These are phyloP conservation scores for Drosophila burlai DNA, from an alignment of 1,140 invertebrate genomes.

Conservation along the genomic window DNA sequence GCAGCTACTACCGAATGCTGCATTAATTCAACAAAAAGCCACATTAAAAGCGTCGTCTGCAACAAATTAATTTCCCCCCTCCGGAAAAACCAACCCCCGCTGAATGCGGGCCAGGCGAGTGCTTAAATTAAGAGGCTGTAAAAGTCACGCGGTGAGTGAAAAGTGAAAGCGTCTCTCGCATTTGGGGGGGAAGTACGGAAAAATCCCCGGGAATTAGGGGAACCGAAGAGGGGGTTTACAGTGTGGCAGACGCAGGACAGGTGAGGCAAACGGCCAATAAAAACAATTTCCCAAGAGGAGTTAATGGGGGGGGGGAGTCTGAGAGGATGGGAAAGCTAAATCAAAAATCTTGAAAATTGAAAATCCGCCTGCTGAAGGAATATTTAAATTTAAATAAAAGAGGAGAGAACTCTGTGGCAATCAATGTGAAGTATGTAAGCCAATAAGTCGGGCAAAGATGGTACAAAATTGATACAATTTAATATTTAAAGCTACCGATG, in stretches of 20 bases:
- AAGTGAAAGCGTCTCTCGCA: slow-evolving; percentile 59
- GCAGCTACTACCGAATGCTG: slow-evolving; percentile 55
- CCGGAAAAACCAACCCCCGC: background rate
- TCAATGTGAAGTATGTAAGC: background rate
- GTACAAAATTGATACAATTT: background rate
- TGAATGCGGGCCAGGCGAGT: slow-evolving; percentile 36
- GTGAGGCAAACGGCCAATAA: slow-evolving; percentile 80
- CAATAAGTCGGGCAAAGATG: background rate
- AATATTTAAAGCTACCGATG: background rate
- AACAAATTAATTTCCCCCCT: slow-evolving; percentile 78
- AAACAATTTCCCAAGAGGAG: slow-evolving; percentile 52
- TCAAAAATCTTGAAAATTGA: slow-evolving; percentile 22
- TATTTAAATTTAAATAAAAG: background rate
- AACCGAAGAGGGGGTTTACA: background rate
- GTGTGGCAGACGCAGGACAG: slow-evolving; percentile 42
- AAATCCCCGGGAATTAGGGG: slow-evolving; percentile 44
- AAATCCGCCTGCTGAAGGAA: background rate
- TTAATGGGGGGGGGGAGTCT: background rate
- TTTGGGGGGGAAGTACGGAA: slow-evolving; percentile 65
- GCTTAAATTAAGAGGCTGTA: slow-evolving; percentile 84
- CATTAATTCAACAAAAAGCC: slow-evolving; percentile 59
- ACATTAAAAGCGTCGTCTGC: slow-evolving; percentile 82
- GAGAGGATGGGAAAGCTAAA: background rate
- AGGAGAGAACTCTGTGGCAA: background rate
- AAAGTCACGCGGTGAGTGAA: slow-evolving; percentile 81